Evolutionary conservation across 2,113 vertebrate genomes (phyloP).

Genomic region (Phaetusa simplex): DNA sequence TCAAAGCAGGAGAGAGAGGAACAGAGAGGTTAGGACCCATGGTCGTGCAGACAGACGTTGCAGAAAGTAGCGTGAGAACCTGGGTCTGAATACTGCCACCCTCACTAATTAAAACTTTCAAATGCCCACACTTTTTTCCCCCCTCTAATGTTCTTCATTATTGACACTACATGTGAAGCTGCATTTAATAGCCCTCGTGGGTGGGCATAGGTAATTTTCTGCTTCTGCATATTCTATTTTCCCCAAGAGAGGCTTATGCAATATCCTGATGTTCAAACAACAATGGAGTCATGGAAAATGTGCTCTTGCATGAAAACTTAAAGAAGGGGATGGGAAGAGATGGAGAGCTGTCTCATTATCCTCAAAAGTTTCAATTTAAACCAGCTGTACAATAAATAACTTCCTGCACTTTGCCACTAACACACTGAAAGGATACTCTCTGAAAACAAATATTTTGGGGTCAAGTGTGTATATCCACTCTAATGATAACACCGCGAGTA

Average conservation of each 20-base stretch:
- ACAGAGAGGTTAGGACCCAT: neutral
- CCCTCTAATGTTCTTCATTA: neutral
- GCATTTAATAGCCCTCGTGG: constrained; percentile 7
- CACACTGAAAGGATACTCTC: neutral
- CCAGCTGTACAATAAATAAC: constrained; percentile 58
- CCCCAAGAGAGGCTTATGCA: constrained; percentile 61
- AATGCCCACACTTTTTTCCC: neutral
- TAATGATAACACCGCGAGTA: neutral
- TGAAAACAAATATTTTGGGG: neutral
- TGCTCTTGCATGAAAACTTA: constrained; percentile 18
- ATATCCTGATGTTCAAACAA: constrained; percentile 63
- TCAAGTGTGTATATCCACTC: neutral
- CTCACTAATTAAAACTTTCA: neutral
- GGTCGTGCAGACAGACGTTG: neutral
- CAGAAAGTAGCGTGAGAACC: neutral
- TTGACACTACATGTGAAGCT: neutral
- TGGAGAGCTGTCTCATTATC: constrained; percentile 8
- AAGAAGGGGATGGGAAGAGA: neutral
- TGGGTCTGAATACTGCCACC: neutral
- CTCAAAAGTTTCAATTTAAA: constrained; percentile 57
- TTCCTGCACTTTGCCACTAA: constrained; percentile 43
- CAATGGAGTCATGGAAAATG: constrained; percentile 63
- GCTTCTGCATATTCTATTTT: constrained; percentile 26
- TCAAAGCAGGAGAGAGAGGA: neutral
- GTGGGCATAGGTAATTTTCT: constrained; percentile 24